These are phyloP conservation scores for Onchidella celtica DNA, from an alignment of 2,888 invertebrate genomes.

Conservation along the genomic window DNA sequence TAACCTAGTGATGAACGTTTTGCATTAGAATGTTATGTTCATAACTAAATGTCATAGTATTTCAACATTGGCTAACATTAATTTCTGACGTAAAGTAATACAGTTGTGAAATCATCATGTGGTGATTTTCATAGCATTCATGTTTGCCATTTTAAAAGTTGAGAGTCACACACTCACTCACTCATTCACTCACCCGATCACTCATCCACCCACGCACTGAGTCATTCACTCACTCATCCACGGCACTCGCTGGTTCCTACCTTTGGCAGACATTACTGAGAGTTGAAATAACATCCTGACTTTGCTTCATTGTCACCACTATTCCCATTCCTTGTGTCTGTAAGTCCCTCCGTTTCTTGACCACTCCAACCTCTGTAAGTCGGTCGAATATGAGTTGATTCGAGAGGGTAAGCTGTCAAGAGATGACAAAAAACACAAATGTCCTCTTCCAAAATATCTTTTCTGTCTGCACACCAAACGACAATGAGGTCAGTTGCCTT, in stretches of 20 bases:
- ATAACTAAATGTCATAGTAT: too few species aligned
- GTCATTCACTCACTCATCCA: not conserved
- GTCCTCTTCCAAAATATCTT: not conserved
- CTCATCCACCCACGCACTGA: not conserved
- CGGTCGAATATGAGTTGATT: slow-evolving; percentile 91
- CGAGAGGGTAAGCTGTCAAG: slow-evolving; percentile 62
- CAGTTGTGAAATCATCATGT: too few species aligned
- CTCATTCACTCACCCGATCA: not conserved
- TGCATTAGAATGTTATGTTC: too few species aligned
- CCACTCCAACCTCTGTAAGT: slow-evolving; percentile 86
- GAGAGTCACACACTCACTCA: not conserved
- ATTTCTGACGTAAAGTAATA: too few species aligned
- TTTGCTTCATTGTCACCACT: slow-evolving; percentile 92
- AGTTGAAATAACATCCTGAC: slow-evolving; percentile 92
- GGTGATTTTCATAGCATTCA: too few species aligned
- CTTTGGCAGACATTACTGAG: slow-evolving; percentile 90
- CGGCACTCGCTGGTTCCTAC: slow-evolving; percentile 79
- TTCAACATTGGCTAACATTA: too few species aligned
- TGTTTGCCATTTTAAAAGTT: too few species aligned
- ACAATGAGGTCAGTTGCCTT: too few species aligned
- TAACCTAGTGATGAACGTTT: too few species aligned
- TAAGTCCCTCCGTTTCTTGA: slow-evolving; percentile 83
- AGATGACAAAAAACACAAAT: not conserved
- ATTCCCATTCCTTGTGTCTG: slow-evolving; percentile 91
- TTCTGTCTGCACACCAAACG: not conserved